Conservation (phyloP, 2,888 invertebrate species). For the Salticus scenicus region DNA sequence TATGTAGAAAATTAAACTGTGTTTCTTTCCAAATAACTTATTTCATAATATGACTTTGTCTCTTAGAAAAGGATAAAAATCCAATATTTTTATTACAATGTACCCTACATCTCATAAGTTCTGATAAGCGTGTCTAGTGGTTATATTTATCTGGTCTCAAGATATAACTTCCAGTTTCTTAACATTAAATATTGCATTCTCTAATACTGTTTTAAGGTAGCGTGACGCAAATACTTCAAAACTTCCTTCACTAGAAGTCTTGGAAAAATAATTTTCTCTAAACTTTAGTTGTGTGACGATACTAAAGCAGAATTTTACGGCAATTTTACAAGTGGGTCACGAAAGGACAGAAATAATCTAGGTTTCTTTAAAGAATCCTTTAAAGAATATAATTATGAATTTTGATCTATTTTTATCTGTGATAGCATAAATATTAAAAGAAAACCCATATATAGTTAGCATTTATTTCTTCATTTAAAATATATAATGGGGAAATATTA, state of each 20-base stretch:
- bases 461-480: too few species aligned
- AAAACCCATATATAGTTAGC: too few species aligned
- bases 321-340: conserved; percentile 49
- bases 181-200: conserved; percentile 39
- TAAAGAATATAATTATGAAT: not conserved
- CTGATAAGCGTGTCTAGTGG: conserved; percentile 41
- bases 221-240: conserved; percentile 62
- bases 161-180: conserved; percentile 49
- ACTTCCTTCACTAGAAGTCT: conserved; percentile 34
- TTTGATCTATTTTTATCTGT: not conserved
- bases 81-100: too few species aligned
- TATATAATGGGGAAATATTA: too few species aligned
- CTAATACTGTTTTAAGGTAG: conserved; percentile 39
- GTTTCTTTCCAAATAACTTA: too few species aligned
- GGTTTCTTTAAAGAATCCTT: not conserved
- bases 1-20: too few species aligned
- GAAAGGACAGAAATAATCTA: conserved; percentile 38
- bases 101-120: conserved; percentile 23
- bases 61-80: too few species aligned
- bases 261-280: conserved; percentile 54
- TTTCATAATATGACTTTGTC: too few species aligned
- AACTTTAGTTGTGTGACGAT: conserved; percentile 5
- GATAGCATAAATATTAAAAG: too few species aligned
- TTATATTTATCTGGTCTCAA: conserved; percentile 34
- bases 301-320: too few species aligned